Evolutionary conservation across 2,797 vertebrate genomes (phyloP).

Genomic region (Dromococcyx pavoninus): DNA sequence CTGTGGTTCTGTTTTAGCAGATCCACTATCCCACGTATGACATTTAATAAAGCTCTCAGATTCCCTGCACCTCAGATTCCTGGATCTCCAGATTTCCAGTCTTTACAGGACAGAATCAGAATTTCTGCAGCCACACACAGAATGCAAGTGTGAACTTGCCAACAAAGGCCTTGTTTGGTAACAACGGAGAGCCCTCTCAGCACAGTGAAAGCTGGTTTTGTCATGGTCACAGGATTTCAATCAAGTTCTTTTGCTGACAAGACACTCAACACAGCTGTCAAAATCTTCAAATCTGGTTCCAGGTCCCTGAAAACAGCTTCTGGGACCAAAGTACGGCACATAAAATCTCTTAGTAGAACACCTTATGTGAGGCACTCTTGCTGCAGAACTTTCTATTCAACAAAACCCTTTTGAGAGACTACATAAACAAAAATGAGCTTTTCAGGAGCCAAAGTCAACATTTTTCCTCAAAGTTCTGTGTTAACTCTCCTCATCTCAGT

Average conservation of each 20-base stretch:
- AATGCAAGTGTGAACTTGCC: neutral
- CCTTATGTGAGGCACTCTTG: neutral
- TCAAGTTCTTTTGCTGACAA: slow-evolving; percentile 47
- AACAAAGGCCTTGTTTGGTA: neutral
- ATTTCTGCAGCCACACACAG: neutral
- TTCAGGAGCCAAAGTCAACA: neutral
- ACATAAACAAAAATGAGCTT: neutral
- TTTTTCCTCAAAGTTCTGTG: neutral
- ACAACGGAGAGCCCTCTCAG: neutral
- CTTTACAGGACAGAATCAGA: neutral
- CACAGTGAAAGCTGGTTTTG: slow-evolving; percentile 1
- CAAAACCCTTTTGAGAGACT: neutral
- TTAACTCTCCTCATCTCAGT: neutral
- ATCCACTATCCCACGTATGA: accelerated
- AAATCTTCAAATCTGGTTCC: neutral
- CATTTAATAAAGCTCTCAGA: neutral
- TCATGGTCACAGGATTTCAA: slow-evolving; percentile 28
- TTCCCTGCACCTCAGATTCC: neutral
- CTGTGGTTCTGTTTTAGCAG: neutral
- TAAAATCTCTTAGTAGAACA: neutral
- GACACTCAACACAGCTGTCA: neutral
- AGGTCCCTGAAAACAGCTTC: neutral
- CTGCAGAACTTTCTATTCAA: neutral
- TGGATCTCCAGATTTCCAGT: neutral
- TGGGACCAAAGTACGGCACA: neutral